Evolutionary conservation across 2,888 invertebrate genomes (phyloP).

Genomic region (Platynereis dumerilii): DNA sequence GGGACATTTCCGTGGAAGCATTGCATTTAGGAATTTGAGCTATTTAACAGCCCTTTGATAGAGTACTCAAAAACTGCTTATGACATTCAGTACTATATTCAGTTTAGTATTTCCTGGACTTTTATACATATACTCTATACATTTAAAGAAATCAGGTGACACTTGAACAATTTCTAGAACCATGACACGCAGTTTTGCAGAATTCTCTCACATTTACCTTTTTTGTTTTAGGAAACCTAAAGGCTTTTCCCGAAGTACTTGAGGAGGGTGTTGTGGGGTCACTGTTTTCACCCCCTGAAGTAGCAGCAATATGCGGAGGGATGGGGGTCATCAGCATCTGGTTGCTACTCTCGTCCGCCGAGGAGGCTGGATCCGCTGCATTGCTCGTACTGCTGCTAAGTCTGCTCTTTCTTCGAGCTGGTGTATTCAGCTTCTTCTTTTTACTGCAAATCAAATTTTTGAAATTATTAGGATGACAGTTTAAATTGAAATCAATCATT

Average conservation of each 20-base stretch:
- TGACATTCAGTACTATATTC: too few species aligned
- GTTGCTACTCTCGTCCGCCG: conserved; percentile 71
- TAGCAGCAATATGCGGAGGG: neutral
- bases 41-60: too few species aligned
- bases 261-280: conserved; percentile 16
- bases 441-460: neutral
- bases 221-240: conserved; percentile 92
- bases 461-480: too few species aligned
- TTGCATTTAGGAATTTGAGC: too few species aligned
- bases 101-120: too few species aligned
- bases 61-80: too few species aligned
- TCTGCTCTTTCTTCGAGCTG: conserved; percentile 40
- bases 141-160: too few species aligned
- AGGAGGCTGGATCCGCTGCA: conserved; percentile 72
- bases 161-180: too few species aligned
- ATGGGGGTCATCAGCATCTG: conserved; percentile 11
- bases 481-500: too few species aligned
- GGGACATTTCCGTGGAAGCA: too few species aligned
- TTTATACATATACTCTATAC: too few species aligned
- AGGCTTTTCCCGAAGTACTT: conserved; percentile 58
- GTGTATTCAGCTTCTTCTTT: conserved; percentile 1
- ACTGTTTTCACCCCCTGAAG: conserved; percentile 1
- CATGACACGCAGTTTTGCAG: too few species aligned
- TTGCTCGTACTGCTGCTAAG: conserved; percentile 38
- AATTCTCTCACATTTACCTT: conserved; percentile 70